Evolutionary conservation across 2,113 vertebrate genomes (phyloP), one percentile per base, ranked within the genome.

Genomic region (Thinocorus orbignyianus): DNA sequence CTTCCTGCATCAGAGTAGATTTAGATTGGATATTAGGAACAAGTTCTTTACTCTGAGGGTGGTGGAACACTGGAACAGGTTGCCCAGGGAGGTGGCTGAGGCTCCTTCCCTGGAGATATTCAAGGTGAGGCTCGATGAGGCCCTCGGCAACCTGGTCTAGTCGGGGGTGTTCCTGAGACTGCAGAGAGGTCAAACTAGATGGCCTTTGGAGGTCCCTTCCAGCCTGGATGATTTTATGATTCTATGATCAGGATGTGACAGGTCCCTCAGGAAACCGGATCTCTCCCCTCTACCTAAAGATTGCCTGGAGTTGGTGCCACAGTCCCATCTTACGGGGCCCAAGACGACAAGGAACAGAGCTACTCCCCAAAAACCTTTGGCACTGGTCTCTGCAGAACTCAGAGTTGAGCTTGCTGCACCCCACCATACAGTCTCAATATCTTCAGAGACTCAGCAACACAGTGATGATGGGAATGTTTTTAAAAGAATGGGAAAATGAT

Each of bases 381-480:
- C 42, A n/a, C 4, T n/a, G 14, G 48, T 42, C 35, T 76, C 35
- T 52, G 64, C 17, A 24, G 52, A 89, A 61, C 23, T 57, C 15
- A 4, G n/a, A 66, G 13, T 15, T 42, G 39, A 62, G 3, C 10
- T 55, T 86, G 41, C 30, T 78, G 20, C 31, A 78, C 9, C 48
- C 22, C 42, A 72, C 33, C 46, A 42, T 0, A 1, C 17, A 62
- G 54, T 5, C 76, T 86, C 64, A 2, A 28, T 15, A 37, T 68
- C 35, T 51, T 72, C 71, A 62, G 68, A 51, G 35, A 69, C 60
- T 37, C 28, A 39, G 42, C 54, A 68, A 48, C 19, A 46, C 13
- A 30, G 15, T 0, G 0, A 51, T 7, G 9, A 68, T 0, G 37
- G 31, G 7, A 70, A 79, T 1, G 2, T 48, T 82, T 81, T 35